phyloP scores from a whole-genome alignment of 1,140 invertebrate species.

The Kradibia gibbosae region DNA sequence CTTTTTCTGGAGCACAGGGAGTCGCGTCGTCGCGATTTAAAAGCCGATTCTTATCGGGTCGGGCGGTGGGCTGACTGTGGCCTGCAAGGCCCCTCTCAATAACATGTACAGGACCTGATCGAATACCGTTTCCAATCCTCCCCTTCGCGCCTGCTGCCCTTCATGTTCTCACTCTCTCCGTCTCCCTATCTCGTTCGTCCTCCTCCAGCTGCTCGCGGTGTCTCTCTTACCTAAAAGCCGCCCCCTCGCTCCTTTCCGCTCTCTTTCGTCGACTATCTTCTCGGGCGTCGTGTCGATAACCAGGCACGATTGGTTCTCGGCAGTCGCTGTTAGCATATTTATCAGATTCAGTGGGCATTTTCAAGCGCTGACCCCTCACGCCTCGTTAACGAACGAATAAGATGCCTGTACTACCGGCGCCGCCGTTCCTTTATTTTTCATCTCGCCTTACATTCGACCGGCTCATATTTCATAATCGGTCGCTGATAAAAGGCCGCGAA shows the following conservation, averaged over 20 bases:
- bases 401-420: neutral
- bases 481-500: too few relatives aligned
- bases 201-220: too few relatives aligned
- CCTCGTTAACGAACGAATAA: constrained; percentile 41
- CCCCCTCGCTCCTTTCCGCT: neutral
- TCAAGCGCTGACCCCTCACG: neutral
- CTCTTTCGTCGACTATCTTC: neutral
- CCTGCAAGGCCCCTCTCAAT: neutral
- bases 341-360: constrained; percentile 42
- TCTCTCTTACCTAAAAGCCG: too few relatives aligned
- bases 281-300: constrained; percentile 29
- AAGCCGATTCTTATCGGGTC: constrained; percentile 35
- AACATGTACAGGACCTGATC: constrained; percentile 9
- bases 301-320: constrained; percentile 19
- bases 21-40: constrained; percentile 27
- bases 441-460: neutral
- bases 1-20: constrained; percentile 29
- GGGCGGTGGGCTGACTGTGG: neutral
- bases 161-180: neutral
- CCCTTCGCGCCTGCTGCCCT: neutral
- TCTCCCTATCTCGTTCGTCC: neutral
- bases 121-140: neutral
- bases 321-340: constrained; percentile 34
- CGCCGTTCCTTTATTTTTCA: constrained; percentile 6
- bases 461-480: constrained; percentile 34